These are phyloP conservation scores for Euglossa dilemma DNA, from an alignment of 1,140 invertebrate genomes.

Conservation along the genomic window DNA sequence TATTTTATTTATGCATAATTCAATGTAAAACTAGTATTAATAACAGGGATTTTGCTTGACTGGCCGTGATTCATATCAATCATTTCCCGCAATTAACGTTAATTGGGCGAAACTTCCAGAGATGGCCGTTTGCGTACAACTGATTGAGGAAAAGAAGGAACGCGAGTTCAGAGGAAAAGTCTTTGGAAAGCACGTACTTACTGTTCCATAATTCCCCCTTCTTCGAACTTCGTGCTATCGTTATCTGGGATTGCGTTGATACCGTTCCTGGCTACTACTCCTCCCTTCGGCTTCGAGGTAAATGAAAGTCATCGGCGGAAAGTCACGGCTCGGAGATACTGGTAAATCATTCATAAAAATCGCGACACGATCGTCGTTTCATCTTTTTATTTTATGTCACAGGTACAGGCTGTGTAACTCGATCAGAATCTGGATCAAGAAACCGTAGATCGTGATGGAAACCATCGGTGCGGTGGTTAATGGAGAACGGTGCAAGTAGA, in stretches of 20 bases:
- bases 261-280: not conserved
- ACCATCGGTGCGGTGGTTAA: not conserved
- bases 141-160: not conserved
- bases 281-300: not conserved
- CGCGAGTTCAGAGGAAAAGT: not conserved
- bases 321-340: not conserved
- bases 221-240: not conserved
- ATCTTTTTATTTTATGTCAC: too few species aligned
- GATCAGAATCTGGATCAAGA: not conserved
- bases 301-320: not conserved
- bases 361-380: too few species aligned
- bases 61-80: not conserved
- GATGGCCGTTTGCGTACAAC: not conserved
- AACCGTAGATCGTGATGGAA: not conserved
- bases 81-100: not conserved
- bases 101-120: not conserved
- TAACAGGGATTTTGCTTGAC: not conserved
- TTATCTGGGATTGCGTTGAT: constrained; percentile 44
- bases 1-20: too few species aligned
- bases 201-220: not conserved
- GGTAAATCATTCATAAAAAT: not conserved
- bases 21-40: not conserved
- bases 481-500: not conserved
- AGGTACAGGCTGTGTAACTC: not conserved
- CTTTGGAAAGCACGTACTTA: constrained; percentile 49